These are phyloP conservation scores for Beris chalybata DNA, from an alignment of 2,888 invertebrate species.

Conservation along the genomic window DNA sequence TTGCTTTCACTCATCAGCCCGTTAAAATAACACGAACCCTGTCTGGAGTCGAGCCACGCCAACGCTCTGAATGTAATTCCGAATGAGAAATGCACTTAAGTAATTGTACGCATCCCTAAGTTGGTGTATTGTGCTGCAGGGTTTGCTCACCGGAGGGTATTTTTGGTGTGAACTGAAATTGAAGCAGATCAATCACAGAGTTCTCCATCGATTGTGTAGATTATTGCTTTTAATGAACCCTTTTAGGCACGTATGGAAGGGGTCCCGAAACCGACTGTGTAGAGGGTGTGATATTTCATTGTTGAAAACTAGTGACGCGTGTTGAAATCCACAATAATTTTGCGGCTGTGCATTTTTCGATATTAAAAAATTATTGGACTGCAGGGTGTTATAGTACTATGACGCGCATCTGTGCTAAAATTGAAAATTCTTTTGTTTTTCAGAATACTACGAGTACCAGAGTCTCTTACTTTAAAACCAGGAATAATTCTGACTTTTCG, in stretches of 20 bases:
- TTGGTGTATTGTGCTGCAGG: not conserved
- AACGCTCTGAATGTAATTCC: slow-evolving; percentile 6
- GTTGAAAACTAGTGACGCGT: slow-evolving; percentile 16
- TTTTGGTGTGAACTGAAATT: slow-evolving; percentile 31
- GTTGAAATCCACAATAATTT: slow-evolving; percentile 16
- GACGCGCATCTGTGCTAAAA: too few species aligned
- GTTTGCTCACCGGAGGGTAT: slow-evolving; percentile 9
- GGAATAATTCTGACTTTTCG: too few species aligned
- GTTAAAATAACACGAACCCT: slow-evolving; percentile 11
- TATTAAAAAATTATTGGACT: slow-evolving; percentile 6
- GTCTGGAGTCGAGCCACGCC: not conserved
- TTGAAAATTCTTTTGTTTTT: too few species aligned
- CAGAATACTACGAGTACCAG: too few species aligned
- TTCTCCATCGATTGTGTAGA: slow-evolving; percentile 28
- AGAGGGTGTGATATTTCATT: slow-evolving; percentile 21
- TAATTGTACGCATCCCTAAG: slow-evolving; percentile 23
- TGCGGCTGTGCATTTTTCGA: slow-evolving; percentile 16
- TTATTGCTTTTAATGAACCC: slow-evolving; percentile 32
- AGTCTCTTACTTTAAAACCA: too few species aligned
- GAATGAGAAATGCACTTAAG: slow-evolving; percentile 30
- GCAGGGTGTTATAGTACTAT: too few species aligned
- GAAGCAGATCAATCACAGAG: slow-evolving; percentile 31
- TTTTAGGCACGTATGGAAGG: slow-evolving; percentile 4
- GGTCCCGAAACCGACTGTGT: slow-evolving; percentile 1
- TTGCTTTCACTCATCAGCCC: slow-evolving; percentile 19